phyloP scores from a whole-genome alignment of 2,888 invertebrate species.

The Nymphalis polychloros region DNA sequence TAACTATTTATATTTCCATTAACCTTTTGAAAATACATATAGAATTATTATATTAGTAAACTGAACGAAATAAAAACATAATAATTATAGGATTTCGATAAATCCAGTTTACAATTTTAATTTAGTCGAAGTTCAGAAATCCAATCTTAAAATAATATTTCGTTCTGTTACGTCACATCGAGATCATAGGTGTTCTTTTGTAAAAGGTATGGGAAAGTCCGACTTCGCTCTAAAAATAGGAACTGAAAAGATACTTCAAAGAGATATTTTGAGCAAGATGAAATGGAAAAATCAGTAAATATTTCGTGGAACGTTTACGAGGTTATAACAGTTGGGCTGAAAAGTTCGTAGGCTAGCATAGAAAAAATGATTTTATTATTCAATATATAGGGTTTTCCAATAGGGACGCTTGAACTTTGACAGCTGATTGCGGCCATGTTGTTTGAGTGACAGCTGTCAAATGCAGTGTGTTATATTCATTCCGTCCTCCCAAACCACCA shows the following conservation, averaged over 20 bases:
- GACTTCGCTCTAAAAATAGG: slow-evolving; percentile 26
- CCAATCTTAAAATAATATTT: background rate
- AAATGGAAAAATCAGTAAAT: slow-evolving; percentile 26
- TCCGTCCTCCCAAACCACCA: too few relatives aligned
- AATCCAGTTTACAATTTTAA: too few relatives aligned
- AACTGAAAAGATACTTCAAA: slow-evolving; percentile 21
- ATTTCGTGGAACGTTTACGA: slow-evolving; percentile 16
- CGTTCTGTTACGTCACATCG: background rate
- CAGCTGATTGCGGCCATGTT: too few relatives aligned
- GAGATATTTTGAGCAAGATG: slow-evolving; percentile 26
- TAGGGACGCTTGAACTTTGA: too few relatives aligned
- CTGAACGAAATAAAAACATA: background rate
- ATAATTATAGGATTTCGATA: too few relatives aligned
- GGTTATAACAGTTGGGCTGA: too few relatives aligned
- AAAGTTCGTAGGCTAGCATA: too few relatives aligned
- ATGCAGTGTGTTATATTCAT: too few relatives aligned
- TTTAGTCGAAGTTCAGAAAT: too few relatives aligned
- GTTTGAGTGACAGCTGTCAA: too few relatives aligned
- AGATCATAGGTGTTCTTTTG: slow-evolving; percentile 1
- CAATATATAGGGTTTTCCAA: too few relatives aligned
- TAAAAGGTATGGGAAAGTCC: slow-evolving; percentile 11
- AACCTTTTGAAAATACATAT: background rate
- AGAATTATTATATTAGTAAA: background rate
- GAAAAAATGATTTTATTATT: too few relatives aligned
- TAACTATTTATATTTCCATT: slow-evolving; percentile 44